These are phyloP conservation scores for Sphaeramia orbicularis DNA, from an alignment of 2,797 vertebrate species.

Conservation along the genomic window DNA sequence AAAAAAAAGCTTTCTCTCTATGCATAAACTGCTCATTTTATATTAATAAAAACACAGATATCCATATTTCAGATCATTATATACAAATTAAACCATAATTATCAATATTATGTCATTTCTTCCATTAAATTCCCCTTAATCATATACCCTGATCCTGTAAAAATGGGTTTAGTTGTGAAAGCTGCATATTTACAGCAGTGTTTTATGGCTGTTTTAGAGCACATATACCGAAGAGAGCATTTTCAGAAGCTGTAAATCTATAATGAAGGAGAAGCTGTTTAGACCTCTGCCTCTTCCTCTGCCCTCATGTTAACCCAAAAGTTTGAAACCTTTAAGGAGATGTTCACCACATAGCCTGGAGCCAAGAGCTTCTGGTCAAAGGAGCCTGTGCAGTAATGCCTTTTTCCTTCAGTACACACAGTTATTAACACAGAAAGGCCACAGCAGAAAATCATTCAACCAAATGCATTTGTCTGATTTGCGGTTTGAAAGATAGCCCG, in stretches of 20 bases:
- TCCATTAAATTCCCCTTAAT: no score
- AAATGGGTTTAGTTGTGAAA: no score
- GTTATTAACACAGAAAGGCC: conserved; percentile 4
- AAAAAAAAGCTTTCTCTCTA: no score
- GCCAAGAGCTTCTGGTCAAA: conserved; percentile 17
- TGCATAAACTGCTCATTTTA: no score
- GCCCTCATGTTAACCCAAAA: conserved; percentile 33
- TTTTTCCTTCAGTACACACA: conserved; percentile 10
- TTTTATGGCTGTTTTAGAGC: no score
- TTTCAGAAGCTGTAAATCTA: conserved; percentile 6
- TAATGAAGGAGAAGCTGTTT: background rate
- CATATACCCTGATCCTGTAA: no score
- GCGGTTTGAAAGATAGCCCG: background rate
- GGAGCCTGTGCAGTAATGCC: background rate
- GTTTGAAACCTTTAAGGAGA: conserved; percentile 23
- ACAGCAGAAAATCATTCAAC: conserved; percentile 2
- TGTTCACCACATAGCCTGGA: conserved; percentile 22
- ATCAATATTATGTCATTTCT: no score
- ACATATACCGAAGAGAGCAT: background rate
- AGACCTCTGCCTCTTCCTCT: background rate
- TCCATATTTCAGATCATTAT: no score
- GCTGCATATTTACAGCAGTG: no score
- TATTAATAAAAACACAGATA: no score
- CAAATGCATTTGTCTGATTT: conserved; percentile 4
- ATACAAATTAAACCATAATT: no score